Evolutionary conservation across 1,140 invertebrate species (phyloP).

Genomic region (Hetaerina americana): DNA sequence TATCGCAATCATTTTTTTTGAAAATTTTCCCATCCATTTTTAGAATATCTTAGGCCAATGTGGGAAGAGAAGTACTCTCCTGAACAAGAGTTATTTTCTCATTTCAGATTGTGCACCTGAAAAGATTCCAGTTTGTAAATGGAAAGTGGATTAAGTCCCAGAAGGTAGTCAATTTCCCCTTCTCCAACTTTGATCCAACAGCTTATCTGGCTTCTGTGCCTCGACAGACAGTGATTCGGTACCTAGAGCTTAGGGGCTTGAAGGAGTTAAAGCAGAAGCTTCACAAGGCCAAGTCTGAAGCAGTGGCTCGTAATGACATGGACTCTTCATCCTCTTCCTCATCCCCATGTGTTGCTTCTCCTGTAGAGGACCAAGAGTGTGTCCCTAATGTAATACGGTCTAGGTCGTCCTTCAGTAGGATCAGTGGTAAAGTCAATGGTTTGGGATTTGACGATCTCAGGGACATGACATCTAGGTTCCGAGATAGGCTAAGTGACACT

Average conservation of each 20-base stretch:
- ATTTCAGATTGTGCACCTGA: slow-evolving; percentile 78
- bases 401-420: not conserved
- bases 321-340: not conserved
- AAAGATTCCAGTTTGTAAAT: slow-evolving; percentile 78
- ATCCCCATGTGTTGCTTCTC: not conserved
- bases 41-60: too few relatives aligned
- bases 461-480: not conserved
- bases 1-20: too few relatives aligned
- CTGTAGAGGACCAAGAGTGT: not conserved
- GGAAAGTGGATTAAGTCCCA: slow-evolving; percentile 87
- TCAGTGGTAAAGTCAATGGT: not conserved
- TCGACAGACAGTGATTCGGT: slow-evolving; percentile 52
- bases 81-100: too few relatives aligned
- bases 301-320: too few relatives aligned
- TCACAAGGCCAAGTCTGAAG: not conserved
- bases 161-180: slow-evolving; percentile 79
- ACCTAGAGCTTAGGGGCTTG: slow-evolving; percentile 23
- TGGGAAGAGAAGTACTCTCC: too few relatives aligned
- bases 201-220: slow-evolving; percentile 63
- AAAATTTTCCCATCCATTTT: too few relatives aligned
- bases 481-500: not conserved
- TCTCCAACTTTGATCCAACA: slow-evolving; percentile 68
- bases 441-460: not conserved
- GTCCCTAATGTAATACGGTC: not conserved
- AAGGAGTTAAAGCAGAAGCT: not conserved